Evolutionary conservation across 2,888 invertebrate species (phyloP).

Genomic region (Theodoxus fluviatilis): DNA sequence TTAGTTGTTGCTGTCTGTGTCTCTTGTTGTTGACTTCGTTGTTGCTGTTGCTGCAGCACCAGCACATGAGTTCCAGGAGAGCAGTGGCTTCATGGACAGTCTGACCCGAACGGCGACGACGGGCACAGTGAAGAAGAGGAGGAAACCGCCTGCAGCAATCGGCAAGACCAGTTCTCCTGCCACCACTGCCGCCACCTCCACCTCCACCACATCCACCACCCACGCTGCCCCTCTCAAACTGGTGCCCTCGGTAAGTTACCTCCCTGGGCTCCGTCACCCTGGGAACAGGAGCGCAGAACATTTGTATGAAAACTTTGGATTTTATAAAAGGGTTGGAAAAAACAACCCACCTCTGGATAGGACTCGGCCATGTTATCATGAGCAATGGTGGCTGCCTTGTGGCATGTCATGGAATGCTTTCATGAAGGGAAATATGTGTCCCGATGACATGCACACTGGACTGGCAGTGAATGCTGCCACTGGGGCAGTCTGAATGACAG

Average conservation of each 20-base stretch:
- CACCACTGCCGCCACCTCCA: conserved; percentile 26
- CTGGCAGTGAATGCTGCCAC: too few species aligned
- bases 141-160: conserved; percentile 56
- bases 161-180: too few species aligned
- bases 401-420: too few species aligned
- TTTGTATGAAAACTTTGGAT: neutral
- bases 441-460: too few species aligned
- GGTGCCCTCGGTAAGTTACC: conserved; percentile 48
- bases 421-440: too few species aligned
- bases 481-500: too few species aligned
- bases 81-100: conserved; percentile 93
- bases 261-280: conserved; percentile 59
- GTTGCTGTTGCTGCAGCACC: conserved; percentile 30
- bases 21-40: too few species aligned
- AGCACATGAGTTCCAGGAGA: conserved; percentile 75
- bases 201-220: conserved; percentile 29
- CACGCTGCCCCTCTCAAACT: conserved; percentile 63
- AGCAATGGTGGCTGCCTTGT: too few species aligned
- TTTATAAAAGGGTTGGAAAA: conserved; percentile 27
- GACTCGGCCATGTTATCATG: too few species aligned
- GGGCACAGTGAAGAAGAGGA: conserved; percentile 74
- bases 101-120: conserved; percentile 67
- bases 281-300: conserved; percentile 42
- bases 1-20: neutral
- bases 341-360: too few species aligned